These are phyloP conservation scores for Rhadinocentrus ornatus DNA, from an alignment of 2,797 vertebrate genomes.

Conservation along the genomic window DNA sequence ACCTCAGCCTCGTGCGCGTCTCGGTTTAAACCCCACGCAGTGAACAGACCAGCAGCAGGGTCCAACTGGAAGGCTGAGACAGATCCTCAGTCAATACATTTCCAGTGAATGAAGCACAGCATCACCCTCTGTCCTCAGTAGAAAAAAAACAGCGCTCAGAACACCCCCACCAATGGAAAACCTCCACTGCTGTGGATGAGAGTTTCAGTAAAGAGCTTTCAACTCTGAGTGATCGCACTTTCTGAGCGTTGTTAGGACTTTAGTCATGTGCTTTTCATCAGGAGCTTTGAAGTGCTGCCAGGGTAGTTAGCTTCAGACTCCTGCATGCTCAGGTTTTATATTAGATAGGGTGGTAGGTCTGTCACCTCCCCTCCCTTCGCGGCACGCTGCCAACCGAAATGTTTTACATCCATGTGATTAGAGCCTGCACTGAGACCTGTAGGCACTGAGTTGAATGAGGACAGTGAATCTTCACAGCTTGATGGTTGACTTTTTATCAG, in stretches of 20 bases:
- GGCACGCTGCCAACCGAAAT: slow-evolving; percentile 75
- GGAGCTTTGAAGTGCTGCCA: slow-evolving; percentile 88
- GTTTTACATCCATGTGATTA: slow-evolving; percentile 52
- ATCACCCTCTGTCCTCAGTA: slow-evolving; percentile 62
- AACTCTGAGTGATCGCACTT: slow-evolving; percentile 81
- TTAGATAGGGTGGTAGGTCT: slow-evolving; percentile 66
- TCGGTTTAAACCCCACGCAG: slow-evolving; percentile 58
- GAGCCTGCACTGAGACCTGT: slow-evolving; percentile 12
- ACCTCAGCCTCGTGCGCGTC: slow-evolving; percentile 68
- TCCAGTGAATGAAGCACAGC: slow-evolving; percentile 66
- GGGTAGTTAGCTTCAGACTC: slow-evolving; percentile 85
- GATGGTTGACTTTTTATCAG: slow-evolving; percentile 5
- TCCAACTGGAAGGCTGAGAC: slow-evolving; percentile 66
- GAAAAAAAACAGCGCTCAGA: slow-evolving; percentile 39
- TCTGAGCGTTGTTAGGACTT: slow-evolving; percentile 84
- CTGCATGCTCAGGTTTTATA: slow-evolving; percentile 80
- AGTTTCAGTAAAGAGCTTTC: slow-evolving; percentile 84
- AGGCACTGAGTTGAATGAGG: slow-evolving; percentile 11
- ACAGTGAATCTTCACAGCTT: slow-evolving; percentile 9
- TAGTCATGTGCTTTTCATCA: slow-evolving; percentile 95
- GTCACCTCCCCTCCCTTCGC: slow-evolving; percentile 68
- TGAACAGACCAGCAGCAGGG: slow-evolving; percentile 56
- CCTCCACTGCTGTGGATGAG: slow-evolving; percentile 78
- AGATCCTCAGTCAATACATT: slow-evolving; percentile 65
- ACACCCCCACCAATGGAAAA: slow-evolving; percentile 77